Percentiles rank a stretch among this genome's conserved stretches.
Evolutionary conservation across 2,113 vertebrate genomes (phyloP).

Genomic region (Peromyscus californicus): DNA sequence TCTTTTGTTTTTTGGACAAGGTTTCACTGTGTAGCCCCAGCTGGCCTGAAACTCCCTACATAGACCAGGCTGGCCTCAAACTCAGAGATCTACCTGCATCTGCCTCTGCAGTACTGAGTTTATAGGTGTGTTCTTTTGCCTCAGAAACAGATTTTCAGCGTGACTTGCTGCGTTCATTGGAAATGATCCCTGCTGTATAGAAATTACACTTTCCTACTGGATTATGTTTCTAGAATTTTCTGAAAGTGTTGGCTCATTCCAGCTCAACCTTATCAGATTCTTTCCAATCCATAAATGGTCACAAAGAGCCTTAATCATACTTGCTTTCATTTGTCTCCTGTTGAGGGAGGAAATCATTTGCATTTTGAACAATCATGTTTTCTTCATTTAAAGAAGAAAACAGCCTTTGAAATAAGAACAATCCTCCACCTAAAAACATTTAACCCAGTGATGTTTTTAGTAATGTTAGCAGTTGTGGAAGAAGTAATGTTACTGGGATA

Average conservation of each 20-base stretch:
- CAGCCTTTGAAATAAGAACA: not conserved
- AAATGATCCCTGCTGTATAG: slow-evolving; percentile 11
- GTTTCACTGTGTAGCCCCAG: not conserved
- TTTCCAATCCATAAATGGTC: not conserved
- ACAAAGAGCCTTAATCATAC: not conserved
- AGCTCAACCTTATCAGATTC: no score
- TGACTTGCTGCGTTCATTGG: slow-evolving; percentile 51
- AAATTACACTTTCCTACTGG: not conserved
- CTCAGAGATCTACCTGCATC: not conserved
- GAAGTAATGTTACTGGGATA: not conserved
- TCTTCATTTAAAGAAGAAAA: not conserved
- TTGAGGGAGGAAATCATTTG: not conserved
- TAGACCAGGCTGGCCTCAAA: not conserved
- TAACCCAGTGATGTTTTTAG: not conserved
- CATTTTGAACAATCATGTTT: not conserved
- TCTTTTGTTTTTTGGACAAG: not conserved
- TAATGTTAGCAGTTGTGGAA: not conserved
- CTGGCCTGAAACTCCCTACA: not conserved
- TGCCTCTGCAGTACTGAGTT: not conserved
- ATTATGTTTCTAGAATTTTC: slow-evolving; percentile 40
- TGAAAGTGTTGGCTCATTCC: slow-evolving; percentile 28
- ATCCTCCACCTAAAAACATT: not conserved
- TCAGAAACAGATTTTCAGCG: slow-evolving; percentile 39
- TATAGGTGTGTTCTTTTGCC: not conserved
- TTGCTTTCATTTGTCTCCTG: not conserved